Conservation (phyloP, 2,888 invertebrate species). For the Synergus laeviventris region DNA sequence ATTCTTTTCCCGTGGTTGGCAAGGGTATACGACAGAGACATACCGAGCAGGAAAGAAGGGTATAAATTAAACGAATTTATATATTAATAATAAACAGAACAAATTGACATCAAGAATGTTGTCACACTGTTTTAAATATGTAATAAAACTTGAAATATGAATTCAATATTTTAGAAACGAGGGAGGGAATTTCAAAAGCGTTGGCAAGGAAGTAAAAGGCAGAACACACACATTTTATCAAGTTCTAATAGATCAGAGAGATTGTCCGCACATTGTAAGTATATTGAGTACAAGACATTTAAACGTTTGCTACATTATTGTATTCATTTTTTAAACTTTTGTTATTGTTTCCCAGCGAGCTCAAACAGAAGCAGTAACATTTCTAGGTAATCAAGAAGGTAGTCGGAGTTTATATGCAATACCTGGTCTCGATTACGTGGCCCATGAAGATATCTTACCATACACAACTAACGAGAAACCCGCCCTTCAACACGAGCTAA, state of each 20-base stretch:
- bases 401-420: conserved; percentile 96
- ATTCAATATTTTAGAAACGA: conserved; percentile 60
- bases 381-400: conserved; percentile 96
- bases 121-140: not conserved
- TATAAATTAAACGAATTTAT: conserved; percentile 55
- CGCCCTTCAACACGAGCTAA: conserved; percentile 96
- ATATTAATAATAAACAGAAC: not conserved
- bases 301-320: conserved; percentile 46
- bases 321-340: conserved; percentile 25
- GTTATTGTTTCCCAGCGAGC: conserved; percentile 83
- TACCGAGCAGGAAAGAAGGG: conserved; percentile 83
- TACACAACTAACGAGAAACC: conserved; percentile 92
- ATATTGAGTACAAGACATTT: conserved; percentile 25
- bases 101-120: no score
- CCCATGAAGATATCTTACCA: conserved; percentile 98
- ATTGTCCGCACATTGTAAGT: conserved; percentile 97
- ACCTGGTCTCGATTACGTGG: conserved; percentile 98
- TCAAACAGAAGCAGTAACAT: conserved; percentile 98
- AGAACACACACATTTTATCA: conserved; percentile 97
- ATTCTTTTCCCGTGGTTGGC: conserved; percentile 98
- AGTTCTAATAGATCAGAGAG: conserved; percentile 97
- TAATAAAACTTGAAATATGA: conserved; percentile 4
- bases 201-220: conserved; percentile 92
- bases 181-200: conserved; percentile 74
- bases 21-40: conserved; percentile 94